A percentile compares a stretch with the other conserved stretches of the same genome.
phyloP scores from a whole-genome alignment of 2,113 vertebrate species.

The Pseudonaja textilis region DNA sequence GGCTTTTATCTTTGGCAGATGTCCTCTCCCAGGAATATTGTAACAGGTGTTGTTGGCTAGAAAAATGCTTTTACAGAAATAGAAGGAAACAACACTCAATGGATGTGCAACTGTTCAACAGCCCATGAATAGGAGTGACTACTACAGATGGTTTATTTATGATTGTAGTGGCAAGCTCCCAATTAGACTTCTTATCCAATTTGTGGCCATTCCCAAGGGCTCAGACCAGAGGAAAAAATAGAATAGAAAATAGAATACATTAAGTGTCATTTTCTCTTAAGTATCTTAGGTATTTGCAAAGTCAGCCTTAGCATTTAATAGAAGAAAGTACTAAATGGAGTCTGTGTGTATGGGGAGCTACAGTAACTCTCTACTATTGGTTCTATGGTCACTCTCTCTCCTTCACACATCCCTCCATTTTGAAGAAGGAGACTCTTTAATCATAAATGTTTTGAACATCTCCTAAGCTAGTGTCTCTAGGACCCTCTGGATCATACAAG shows the following conservation, averaged over 20 bases:
- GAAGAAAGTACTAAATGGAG: not conserved
- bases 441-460: not conserved
- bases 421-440: not conserved
- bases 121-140: conserved; percentile 7
- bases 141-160: conserved; percentile 32
- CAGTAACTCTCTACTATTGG: not conserved
- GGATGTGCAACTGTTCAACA: not conserved
- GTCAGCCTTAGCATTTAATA: not conserved
- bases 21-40: conserved; percentile 14
- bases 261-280: not conserved
- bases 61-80: conserved; percentile 36
- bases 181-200: not conserved
- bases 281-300: not conserved
- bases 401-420: not conserved
- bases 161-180: not conserved
- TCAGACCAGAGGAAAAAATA: not conserved
- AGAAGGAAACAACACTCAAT: conserved; percentile 17
- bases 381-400: not conserved
- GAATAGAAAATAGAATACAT: not conserved
- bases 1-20: conserved; percentile 14
- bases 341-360: too few species aligned
- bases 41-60: conserved; percentile 27
- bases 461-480: not conserved
- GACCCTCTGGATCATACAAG: not conserved
- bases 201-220: not conserved